These are phyloP conservation scores for Formicarius rufipectus DNA, from an alignment of 2,113 vertebrate species.

Conservation along the genomic window DNA sequence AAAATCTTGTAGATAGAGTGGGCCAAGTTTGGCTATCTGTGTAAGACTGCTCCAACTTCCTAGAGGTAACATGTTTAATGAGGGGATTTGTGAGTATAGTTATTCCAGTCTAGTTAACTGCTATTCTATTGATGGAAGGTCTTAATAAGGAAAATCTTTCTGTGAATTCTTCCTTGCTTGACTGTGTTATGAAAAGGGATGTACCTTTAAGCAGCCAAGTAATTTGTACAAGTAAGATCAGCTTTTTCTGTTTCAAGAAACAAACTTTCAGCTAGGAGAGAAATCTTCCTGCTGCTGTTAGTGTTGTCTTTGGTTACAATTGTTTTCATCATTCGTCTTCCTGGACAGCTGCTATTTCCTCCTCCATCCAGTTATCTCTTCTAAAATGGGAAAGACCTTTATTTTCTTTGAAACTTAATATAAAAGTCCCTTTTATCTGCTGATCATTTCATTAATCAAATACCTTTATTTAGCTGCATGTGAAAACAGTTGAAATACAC, in stretches of 20 bases:
- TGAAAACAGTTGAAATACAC: not conserved
- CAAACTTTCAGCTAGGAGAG: not conserved
- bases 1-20: not conserved
- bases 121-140: not conserved
- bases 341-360: not conserved
- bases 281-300: not conserved
- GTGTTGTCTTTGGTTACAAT: not conserved
- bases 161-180: not conserved
- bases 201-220: not conserved
- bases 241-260: not conserved
- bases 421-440: not conserved
- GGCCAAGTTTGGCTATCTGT: not conserved
- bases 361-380: not conserved
- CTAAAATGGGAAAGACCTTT: not conserved
- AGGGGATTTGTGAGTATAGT: not conserved
- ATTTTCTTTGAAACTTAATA: not conserved
- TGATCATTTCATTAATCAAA: not conserved
- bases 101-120: not conserved
- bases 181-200: not conserved
- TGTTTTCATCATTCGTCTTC: not conserved
- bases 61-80: not conserved
- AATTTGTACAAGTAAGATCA: not conserved
- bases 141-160: not conserved
- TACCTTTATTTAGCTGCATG: not conserved
- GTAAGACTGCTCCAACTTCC: not conserved